Conservation (phyloP, 2,113 vertebrate genomes). For the Natator depressus region DNA sequence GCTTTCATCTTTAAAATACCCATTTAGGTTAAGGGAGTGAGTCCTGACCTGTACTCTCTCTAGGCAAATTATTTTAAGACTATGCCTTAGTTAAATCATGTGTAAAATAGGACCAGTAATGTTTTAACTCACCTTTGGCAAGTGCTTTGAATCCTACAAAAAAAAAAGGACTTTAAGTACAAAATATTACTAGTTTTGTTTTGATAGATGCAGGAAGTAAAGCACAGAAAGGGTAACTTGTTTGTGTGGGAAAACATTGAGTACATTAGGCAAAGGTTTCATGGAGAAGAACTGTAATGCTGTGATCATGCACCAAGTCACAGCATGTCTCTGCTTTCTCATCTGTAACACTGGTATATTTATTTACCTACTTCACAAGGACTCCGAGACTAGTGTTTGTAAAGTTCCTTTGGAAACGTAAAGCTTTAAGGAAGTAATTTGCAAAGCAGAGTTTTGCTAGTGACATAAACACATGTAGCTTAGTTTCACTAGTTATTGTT, state of each 20-base stretch:
- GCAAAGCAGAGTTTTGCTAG: background rate
- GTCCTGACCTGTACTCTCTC: background rate
- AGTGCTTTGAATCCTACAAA: background rate
- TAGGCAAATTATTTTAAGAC: background rate
- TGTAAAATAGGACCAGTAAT: background rate
- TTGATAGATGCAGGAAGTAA: background rate
- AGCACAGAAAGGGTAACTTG: background rate
- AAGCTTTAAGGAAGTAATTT: background rate
- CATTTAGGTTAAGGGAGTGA: background rate
- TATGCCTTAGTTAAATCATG: background rate
- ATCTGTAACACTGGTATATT: background rate
- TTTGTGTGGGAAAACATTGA: background rate
- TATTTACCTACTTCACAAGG: background rate
- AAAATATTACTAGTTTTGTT: background rate
- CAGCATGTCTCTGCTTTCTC: background rate
- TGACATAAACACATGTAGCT: background rate
- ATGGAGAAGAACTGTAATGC: background rate
- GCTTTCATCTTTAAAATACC: background rate
- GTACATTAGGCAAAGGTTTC: background rate
- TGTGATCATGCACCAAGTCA: background rate
- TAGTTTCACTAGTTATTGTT: background rate
- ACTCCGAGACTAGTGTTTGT: background rate
- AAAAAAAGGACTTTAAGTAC: background rate
- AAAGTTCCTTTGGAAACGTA: background rate
- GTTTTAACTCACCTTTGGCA: background rate